A percentile compares a stretch with the other conserved stretches of the same genome.
Evolutionary conservation across 2,797 vertebrate genomes (phyloP).

Genomic region (Salmo trutta): DNA sequence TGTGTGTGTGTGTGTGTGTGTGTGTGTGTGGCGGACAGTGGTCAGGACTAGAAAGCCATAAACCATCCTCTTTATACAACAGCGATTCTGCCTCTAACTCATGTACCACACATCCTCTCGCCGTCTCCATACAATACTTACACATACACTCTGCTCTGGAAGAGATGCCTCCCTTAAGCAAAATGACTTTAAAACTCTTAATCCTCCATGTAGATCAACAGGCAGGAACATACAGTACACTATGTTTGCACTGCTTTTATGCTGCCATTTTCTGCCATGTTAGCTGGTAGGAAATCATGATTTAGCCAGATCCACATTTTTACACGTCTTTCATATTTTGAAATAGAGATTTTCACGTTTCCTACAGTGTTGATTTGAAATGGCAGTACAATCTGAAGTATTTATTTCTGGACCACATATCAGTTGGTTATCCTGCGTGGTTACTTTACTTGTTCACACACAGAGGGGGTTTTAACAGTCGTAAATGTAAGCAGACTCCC

Average conservation of each 20-base stretch:
- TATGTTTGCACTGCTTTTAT: not conserved
- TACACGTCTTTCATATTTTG: not conserved
- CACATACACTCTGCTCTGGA: not conserved
- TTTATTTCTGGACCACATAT: not conserved
- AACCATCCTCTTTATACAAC: slow-evolving; percentile 60
- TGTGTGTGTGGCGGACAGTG: slow-evolving; percentile 25
- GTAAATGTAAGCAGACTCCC: slow-evolving; percentile 55
- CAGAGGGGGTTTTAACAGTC: slow-evolving; percentile 29
- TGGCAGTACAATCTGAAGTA: not conserved
- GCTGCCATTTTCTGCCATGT: not conserved
- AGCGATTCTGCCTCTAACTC: slow-evolving; percentile 35
- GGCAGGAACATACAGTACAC: too few relatives aligned
- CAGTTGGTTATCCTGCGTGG: slow-evolving; percentile 14
- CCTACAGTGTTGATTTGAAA: not conserved
- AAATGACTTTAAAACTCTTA: not conserved
- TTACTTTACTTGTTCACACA: slow-evolving; percentile 22
- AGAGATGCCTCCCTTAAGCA: not conserved
- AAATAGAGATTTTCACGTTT: not conserved
- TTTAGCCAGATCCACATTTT: not conserved
- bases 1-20: slow-evolving; percentile 36
- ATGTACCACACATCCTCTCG: not conserved
- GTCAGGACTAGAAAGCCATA: slow-evolving; percentile 26
- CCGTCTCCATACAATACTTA: not conserved
- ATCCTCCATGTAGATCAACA: too few relatives aligned
- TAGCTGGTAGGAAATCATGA: not conserved